Evolutionary conservation across 2,113 vertebrate genomes (phyloP), one percentile per base, ranked within the genome.

Genomic region (Phocoena sinus): DNA sequence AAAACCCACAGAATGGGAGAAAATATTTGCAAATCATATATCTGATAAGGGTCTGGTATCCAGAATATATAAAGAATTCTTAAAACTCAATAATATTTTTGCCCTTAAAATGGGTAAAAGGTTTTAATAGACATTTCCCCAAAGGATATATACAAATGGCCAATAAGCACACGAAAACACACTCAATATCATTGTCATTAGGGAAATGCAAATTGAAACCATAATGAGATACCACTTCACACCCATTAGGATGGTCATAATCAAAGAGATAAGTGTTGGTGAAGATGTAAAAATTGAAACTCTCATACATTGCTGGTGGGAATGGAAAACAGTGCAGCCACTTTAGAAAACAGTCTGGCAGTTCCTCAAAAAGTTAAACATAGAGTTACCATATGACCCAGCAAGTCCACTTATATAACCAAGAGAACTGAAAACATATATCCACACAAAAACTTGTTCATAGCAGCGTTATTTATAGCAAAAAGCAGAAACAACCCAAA

Each of bases 311-410:
- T 95, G 74, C 31, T 70, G 36, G 63, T 53, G 33, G 23, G 44
- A 56, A 58, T 38, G 63, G 33, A 79, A 90, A 84, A 73, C 17
- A 85, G 36, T 36, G 1, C 18, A 63, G n/a, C 26, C 31, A 79
- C 74, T 77, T 77, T 47, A n/a, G 73, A 62, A 96, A 68, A 84
- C 20, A 65, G 38, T 63, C 62, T 65, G 62, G 26, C 11, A 87
- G 44, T 74, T 87, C 58, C 68, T 97, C 33, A 91, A 90, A 87
- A 82, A 71, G 41, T 79, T 92, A 82, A 89, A n/a, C 26, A 62
- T 15, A 60, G 10, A 68, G n/a, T 65, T 95, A 89, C 50, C 87
- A 77, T 41, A 60, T 62, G 26, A 79, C 26, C 60, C 18, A 79
- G 60, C 17, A 80, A 80, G 26, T 87, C 44, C 21, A 90, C 20